A percentile compares a stretch with the other conserved stretches of the same genome.
These are phyloP conservation scores for Eutrigla gurnardus DNA, from an alignment of 2,797 vertebrate species.

Conservation along the genomic window DNA sequence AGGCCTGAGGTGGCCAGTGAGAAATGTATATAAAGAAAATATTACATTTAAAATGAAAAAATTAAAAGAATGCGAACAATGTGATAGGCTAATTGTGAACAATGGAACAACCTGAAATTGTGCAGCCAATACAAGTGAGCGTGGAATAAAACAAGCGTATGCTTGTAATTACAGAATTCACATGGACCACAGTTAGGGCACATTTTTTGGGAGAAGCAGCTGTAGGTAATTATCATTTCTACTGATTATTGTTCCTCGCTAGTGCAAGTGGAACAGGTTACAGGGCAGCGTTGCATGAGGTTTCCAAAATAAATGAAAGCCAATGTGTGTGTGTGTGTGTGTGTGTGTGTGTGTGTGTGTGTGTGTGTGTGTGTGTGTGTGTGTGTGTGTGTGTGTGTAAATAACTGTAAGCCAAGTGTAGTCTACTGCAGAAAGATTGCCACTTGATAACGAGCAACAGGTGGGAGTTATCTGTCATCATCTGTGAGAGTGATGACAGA, in stretches of 20 bases:
- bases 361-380: neutral
- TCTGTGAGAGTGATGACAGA: constrained; percentile 17
- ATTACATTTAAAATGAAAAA: neutral
- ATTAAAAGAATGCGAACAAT: neutral
- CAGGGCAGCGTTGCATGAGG: neutral
- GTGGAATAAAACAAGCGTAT: constrained; percentile 1
- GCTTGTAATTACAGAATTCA: neutral
- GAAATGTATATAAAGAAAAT: neutral
- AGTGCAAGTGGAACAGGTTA: constrained; percentile 17
- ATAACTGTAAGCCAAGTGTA: neutral
- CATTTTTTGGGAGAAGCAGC: constrained; percentile 18
- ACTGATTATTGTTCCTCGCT: constrained; percentile 4
- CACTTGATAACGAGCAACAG: constrained; percentile 9
- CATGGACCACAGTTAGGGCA: neutral
- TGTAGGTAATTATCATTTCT: constrained; percentile 12
- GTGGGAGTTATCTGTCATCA: constrained; percentile 14
- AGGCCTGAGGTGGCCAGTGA: neutral
- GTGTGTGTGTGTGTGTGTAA: constrained; percentile 11
- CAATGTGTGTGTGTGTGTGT: constrained; percentile 6
- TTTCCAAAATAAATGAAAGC: neutral
- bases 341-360: constrained; percentile 11
- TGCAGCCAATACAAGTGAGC: neutral
- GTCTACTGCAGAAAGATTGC: constrained; percentile 4
- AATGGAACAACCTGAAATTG: neutral
- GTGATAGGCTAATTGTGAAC: neutral